Conservation (phyloP, 2,113 vertebrate genomes). For the Carettochelys insculpta region DNA sequence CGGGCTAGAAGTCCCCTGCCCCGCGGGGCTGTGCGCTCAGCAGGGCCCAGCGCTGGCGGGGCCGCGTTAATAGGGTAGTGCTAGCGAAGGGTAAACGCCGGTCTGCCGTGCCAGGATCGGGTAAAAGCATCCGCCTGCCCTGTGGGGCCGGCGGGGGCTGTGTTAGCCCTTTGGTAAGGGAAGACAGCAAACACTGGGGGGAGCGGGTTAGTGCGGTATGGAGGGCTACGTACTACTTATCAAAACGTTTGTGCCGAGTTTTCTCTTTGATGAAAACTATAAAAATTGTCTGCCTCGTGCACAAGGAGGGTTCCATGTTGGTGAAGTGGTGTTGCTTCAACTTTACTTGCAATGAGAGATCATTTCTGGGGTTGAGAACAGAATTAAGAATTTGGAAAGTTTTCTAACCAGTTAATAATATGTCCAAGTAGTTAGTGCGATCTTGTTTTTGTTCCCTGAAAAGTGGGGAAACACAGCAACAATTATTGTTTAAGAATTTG, state of each 20-base stretch:
- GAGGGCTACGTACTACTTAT: neutral
- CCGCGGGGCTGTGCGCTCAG: neutral
- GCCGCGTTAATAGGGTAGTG: neutral
- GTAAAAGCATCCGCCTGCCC: neutral
- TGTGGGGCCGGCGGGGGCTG: neutral
- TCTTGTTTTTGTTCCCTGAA: neutral
- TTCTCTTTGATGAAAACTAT: neutral
- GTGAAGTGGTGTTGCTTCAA: neutral
- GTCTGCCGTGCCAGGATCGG: neutral
- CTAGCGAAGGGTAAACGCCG: neutral
- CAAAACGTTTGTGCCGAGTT: neutral
- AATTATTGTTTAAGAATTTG: neutral
- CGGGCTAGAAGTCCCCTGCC: too few relatives aligned
- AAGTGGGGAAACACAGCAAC: neutral
- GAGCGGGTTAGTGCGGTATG: accelerated
- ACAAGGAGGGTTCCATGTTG: neutral
- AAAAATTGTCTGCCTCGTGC: neutral
- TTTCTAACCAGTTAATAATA: neutral
- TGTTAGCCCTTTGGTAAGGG: neutral
- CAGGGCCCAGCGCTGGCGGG: neutral
- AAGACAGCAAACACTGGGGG: neutral
- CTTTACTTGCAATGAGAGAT: neutral
- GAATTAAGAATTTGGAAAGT: neutral
- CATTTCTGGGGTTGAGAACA: neutral
- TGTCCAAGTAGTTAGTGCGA: neutral